Percentiles rank a stretch among this genome's conserved stretches.
These are phyloP conservation scores for Chymomyza costata DNA, from an alignment of 1,140 invertebrate genomes.

Conservation along the genomic window DNA sequence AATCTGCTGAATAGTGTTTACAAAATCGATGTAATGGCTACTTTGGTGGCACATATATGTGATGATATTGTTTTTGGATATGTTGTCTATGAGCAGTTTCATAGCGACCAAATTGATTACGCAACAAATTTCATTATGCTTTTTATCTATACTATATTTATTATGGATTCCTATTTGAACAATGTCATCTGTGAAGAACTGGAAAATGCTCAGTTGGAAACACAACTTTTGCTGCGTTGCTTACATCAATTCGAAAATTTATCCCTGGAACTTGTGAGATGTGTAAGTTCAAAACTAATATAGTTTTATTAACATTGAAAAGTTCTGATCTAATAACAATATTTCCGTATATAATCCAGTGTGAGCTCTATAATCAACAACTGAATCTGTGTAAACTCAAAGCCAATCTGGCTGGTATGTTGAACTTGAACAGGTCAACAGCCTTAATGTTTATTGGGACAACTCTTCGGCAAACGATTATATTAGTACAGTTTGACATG, in stretches of 20 bases:
- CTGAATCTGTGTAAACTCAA: neutral
- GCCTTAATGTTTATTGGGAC: neutral
- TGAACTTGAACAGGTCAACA: neutral
- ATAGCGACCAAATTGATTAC: too few relatives aligned
- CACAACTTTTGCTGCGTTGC: neutral
- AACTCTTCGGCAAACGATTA: too few relatives aligned
- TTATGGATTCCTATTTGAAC: neutral
- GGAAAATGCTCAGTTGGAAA: neutral
- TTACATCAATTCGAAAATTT: neutral
- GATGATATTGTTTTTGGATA: neutral
- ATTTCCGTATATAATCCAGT: neutral
- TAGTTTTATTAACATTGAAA: neutral
- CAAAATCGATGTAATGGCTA: neutral
- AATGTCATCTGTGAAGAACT: neutral
- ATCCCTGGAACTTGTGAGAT: neutral
- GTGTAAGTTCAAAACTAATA: neutral
- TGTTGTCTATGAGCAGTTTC: too few relatives aligned
- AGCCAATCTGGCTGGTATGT: neutral
- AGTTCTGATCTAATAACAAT: neutral
- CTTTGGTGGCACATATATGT: neutral
- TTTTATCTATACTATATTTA: neutral
- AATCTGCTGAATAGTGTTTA: neutral
- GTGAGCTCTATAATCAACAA: neutral
- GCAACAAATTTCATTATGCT: neutral
- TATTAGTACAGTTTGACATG: neutral